Evolutionary conservation across 2,113 vertebrate genomes (phyloP), one percentile per base, ranked within the genome.

Genomic region (Aviceda subcristata): DNA sequence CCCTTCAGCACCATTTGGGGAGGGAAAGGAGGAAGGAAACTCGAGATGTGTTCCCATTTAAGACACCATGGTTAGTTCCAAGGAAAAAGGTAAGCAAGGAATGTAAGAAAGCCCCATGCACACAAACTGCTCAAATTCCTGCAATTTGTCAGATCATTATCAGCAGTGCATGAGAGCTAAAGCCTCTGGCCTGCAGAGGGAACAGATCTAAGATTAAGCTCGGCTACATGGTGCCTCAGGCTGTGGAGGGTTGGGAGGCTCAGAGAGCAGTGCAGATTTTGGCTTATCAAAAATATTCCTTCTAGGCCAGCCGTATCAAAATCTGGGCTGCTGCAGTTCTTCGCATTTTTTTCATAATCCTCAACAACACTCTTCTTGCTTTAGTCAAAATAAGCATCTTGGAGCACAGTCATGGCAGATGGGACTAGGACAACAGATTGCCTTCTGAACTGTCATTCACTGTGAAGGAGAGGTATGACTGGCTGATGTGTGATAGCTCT

Each of bases 401-500:
- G 17, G 76, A 92, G 69, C n/a, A 36, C 84, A 51, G 50, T 93
- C 7, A 12, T 93, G 75, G 74, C 79, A 92, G 80, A 74, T 8
- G 80, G 90, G 68, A 81, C 57, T 55, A 34, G 57, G 88, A 92
- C 74, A 90, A 86, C 62, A 90, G 41, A 73, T 71, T 91, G 78
- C 55, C 59, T 94, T 92, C 81, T 95, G 90, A 97, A 97, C 92
- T 89, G 93, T 48, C 93, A 80, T 90, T 97, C 90, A 79, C 34
- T 7, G n/a, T 26, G 55, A 53, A 85, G 93, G 50, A 84, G 67
- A 89, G 82, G 51, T 39, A 80, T 34, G 77, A 60, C 77, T 96
- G 94, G 64, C 46, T 88, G 93, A 73, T 4, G 0, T 36, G 56
- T 1, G 23, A 90, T 41, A 80, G 71, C 74, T 96, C 86, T 86